These are phyloP conservation scores for Drosophila acutilabella DNA, from an alignment of 2,888 invertebrate species.

Conservation along the genomic window DNA sequence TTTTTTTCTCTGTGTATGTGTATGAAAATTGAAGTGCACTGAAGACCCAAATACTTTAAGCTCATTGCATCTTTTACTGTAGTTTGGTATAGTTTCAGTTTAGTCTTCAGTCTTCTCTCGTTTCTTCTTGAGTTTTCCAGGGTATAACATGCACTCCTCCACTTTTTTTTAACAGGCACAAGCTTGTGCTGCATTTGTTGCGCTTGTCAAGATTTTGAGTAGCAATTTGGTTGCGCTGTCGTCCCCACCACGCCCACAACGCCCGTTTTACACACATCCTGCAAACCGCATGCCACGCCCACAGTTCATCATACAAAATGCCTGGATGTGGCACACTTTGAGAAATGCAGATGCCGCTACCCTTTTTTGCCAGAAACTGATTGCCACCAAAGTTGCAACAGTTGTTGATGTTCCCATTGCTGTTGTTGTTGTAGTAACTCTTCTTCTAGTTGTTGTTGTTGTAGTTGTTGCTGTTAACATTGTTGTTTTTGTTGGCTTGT, in stretches of 20 bases:
- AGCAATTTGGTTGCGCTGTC: conserved; percentile 49
- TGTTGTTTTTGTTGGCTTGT: conserved; percentile 10
- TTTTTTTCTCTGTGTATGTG: no score
- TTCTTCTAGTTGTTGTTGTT: conserved; percentile 18
- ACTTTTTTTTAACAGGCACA: neutral
- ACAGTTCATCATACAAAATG: conserved; percentile 24
- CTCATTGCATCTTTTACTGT: no score
- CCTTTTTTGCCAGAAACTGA: conserved; percentile 37
- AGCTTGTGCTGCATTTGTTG: conserved; percentile 40
- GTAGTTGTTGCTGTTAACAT: conserved; percentile 9
- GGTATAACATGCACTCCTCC: neutral
- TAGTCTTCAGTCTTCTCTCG: neutral
- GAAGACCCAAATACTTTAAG: no score
- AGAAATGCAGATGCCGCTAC: conserved; percentile 48
- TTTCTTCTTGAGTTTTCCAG: neutral
- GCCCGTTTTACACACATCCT: neutral
- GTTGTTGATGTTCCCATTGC: conserved; percentile 30
- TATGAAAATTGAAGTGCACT: no score
- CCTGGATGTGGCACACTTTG: conserved; percentile 55
- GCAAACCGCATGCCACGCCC: conserved; percentile 19
- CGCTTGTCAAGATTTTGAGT: conserved; percentile 65
- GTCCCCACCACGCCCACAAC: conserved; percentile 15
- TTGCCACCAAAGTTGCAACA: conserved; percentile 50
- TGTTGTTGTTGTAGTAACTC: conserved; percentile 17
- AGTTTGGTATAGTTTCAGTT: no score